Percentiles rank a stretch among this genome's conserved stretches.
Conservation (phyloP, 1,140 invertebrate genomes). For the Atta cephalotes region DNA sequence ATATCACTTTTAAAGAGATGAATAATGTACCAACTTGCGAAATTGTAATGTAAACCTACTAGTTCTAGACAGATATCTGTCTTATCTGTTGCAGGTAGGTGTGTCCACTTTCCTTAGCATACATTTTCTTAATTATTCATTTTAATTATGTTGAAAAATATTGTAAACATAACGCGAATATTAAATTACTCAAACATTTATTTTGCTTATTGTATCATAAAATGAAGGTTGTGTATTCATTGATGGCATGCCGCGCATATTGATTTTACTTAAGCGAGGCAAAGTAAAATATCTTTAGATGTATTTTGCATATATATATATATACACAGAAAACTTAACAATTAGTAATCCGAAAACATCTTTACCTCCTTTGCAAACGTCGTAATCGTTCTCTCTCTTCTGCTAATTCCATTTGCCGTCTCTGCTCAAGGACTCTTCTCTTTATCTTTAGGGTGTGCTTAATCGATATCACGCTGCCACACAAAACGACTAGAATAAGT, state of each 20-base stretch:
- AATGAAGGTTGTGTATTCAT: background rate
- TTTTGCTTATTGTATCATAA: background rate
- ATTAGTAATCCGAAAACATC: background rate
- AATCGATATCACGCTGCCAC: conserved; percentile 85
- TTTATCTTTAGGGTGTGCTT: conserved; percentile 86
- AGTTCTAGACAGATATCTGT: conserved; percentile 34
- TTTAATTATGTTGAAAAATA: background rate
- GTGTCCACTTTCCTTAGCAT: background rate
- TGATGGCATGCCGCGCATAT: background rate
- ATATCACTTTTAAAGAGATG: background rate
- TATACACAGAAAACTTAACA: background rate
- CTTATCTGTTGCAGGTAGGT: conserved; percentile 41
- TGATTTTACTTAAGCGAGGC: background rate
- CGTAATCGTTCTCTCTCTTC: conserved; percentile 87
- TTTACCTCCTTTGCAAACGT: conserved; percentile 88
- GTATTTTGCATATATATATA: background rate
- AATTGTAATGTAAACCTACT: conserved; percentile 32
- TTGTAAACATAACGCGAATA: background rate
- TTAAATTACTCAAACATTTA: conserved; percentile 29
- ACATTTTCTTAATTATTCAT: background rate
- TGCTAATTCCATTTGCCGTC: conserved; percentile 85
- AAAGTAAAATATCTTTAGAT: background rate
- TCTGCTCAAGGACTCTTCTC: conserved; percentile 84
- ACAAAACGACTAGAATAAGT: conserved; percentile 85
- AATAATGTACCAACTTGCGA: conserved; percentile 47